Conservation (phyloP, 1,140 invertebrate species). For the Magallana ariakensis region DNA sequence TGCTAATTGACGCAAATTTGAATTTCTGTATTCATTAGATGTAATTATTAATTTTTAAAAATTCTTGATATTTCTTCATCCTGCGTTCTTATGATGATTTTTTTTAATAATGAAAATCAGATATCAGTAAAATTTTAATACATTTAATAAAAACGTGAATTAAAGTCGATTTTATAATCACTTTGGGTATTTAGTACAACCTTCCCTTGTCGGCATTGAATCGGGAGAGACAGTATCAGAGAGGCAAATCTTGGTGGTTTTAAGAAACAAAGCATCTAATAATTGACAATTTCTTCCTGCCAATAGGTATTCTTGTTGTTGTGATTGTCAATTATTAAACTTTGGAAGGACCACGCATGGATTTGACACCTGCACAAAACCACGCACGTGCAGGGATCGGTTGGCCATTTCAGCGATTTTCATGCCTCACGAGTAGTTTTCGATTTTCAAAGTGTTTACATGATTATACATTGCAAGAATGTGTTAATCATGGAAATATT, state of each 20-base stretch:
- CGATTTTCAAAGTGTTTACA: conserved; percentile 10
- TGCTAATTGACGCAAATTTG: too few species aligned
- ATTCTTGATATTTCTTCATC: too few species aligned
- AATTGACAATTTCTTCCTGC: conserved; percentile 28
- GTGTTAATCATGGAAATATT: not conserved
- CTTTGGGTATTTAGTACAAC: too few species aligned
- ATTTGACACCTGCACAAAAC: not conserved
- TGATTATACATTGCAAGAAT: conserved; percentile 22
- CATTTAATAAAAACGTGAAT: too few species aligned
- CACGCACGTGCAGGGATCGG: not conserved
- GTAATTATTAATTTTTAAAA: too few species aligned
- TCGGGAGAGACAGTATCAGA: too few species aligned
- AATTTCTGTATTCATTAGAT: too few species aligned
- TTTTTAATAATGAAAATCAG: too few species aligned
- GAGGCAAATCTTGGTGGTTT: conserved; percentile 21
- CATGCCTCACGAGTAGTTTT: not conserved
- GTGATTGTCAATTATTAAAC: conserved; percentile 35
- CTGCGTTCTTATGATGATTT: too few species aligned
- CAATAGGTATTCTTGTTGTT: conserved; percentile 27
- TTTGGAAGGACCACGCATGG: conserved; percentile 21
- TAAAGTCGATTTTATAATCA: too few species aligned
- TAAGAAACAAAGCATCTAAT: conserved; percentile 37
- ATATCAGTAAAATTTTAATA: too few species aligned
- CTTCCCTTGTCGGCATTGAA: too few species aligned
- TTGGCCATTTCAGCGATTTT: conserved; percentile 7